A percentile compares a stretch with the other conserved stretches of the same genome.
Evolutionary conservation across 2,797 vertebrate genomes (phyloP).

Genomic region (Borostomias antarcticus): DNA sequence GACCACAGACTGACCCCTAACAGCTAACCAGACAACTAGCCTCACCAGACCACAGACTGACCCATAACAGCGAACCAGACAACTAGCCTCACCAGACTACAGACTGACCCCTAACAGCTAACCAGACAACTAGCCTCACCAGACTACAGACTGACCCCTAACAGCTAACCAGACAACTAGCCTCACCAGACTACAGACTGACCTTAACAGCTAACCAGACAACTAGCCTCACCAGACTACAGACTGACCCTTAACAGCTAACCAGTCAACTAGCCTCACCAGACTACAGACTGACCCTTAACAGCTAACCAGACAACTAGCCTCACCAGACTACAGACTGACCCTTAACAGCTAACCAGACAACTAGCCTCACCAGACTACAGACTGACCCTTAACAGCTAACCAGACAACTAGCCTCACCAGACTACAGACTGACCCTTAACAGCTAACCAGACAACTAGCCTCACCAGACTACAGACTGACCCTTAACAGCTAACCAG

Average conservation of each 20-base stretch:
- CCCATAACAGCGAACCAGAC: conserved; percentile 35
- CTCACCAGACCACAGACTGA: too few relatives aligned
- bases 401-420: conserved; percentile 13
- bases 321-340: too few relatives aligned
- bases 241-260: conserved; percentile 9
- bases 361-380: conserved; percentile 6
- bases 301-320: conserved; percentile 3
- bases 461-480: too few relatives aligned
- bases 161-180: conserved; percentile 3
- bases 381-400: conserved; percentile 10
- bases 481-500: too few relatives aligned
- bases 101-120: conserved; percentile 9
- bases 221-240: conserved; percentile 2
- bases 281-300: too few relatives aligned
- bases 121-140: conserved; percentile 13
- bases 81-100: conserved; percentile 2
- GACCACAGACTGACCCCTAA: too few relatives aligned
- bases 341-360: conserved; percentile 34
- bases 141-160: too few relatives aligned
- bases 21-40: conserved; percentile 2
- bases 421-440: too few relatives aligned
- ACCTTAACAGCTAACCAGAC: conserved; percentile 35
- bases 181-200: too few relatives aligned
- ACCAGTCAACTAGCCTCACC: conserved; percentile 12
- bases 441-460: conserved; percentile 5